These are phyloP conservation scores for Esox lucius DNA, from an alignment of 2,797 vertebrate genomes.

Conservation along the genomic window DNA sequence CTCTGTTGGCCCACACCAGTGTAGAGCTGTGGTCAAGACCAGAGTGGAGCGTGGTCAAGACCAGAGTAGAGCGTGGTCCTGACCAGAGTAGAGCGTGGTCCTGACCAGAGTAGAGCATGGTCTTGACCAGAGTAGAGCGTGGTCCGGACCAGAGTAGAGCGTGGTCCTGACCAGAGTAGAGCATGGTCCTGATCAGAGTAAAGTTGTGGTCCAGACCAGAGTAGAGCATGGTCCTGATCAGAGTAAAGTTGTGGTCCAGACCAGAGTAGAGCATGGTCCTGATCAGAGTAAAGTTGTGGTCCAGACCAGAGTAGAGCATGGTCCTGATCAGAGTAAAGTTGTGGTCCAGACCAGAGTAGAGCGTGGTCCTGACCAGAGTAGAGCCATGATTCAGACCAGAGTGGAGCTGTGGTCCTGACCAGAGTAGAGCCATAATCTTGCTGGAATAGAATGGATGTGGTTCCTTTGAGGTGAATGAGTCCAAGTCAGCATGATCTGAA, in stretches of 20 bases:
- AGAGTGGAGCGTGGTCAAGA: neutral
- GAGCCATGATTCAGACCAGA: constrained; percentile 47
- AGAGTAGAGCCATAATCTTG: no score
- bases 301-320: constrained; percentile 49
- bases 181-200: constrained; percentile 34
- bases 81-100: constrained; percentile 34
- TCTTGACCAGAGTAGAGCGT: constrained; percentile 29
- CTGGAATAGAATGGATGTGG: constrained; percentile 52
- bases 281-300: constrained; percentile 37
- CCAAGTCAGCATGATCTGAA: constrained; percentile 33
- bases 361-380: constrained; percentile 40
- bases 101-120: neutral
- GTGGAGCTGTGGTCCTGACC: constrained; percentile 33
- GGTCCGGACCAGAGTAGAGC: constrained; percentile 45
- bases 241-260: constrained; percentile 33
- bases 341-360: constrained; percentile 19
- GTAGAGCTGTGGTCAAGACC: constrained; percentile 34
- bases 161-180: constrained; percentile 44
- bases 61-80: constrained; percentile 15
- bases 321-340: constrained; percentile 29
- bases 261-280: constrained; percentile 48
- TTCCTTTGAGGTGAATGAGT: constrained; percentile 46
- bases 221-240: constrained; percentile 14
- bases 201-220: constrained; percentile 32
- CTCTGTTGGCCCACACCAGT: constrained; percentile 19